phyloP scores from a whole-genome alignment of 1,140 invertebrate species.

The Pemphigus obesinymphae region DNA sequence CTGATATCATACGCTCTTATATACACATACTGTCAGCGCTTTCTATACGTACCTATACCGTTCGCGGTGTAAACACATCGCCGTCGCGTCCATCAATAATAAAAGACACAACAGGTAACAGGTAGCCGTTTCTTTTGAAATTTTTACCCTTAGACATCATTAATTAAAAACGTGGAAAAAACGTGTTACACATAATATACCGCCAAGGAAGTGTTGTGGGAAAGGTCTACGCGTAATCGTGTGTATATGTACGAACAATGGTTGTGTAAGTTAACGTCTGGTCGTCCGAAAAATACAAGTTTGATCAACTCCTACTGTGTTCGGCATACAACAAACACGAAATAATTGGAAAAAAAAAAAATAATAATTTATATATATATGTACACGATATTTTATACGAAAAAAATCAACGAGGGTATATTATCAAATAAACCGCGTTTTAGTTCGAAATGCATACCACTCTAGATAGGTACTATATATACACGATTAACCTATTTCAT shows the following conservation, averaged over 20 bases:
- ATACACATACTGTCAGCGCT: neutral
- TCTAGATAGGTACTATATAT: too few species aligned
- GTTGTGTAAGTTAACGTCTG: neutral
- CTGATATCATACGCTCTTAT: neutral
- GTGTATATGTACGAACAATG: neutral
- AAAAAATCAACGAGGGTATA: too few species aligned
- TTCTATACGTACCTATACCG: neutral
- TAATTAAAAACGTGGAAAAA: conserved; percentile 33
- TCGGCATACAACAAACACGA: conserved; percentile 4
- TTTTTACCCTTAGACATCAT: conserved; percentile 15
- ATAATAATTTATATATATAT: too few species aligned
- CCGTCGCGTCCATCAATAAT: conserved; percentile 26
- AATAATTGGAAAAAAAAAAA: conserved; percentile 12
- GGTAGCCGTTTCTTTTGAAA: conserved; percentile 32
- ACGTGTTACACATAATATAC: conserved; percentile 35
- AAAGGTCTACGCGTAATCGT: conserved; percentile 3
- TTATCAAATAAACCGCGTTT: too few species aligned
- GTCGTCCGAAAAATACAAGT: conserved; percentile 11
- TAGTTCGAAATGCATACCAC: too few species aligned
- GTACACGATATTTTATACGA: too few species aligned
- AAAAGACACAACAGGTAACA: conserved; percentile 35
- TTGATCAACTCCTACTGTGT: conserved; percentile 33
- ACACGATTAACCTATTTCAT: too few species aligned
- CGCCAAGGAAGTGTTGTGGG: conserved; percentile 29
- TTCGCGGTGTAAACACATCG: neutral